phyloP scores from a whole-genome alignment of 2,113 vertebrate species.

The Salvator merianae region DNA sequence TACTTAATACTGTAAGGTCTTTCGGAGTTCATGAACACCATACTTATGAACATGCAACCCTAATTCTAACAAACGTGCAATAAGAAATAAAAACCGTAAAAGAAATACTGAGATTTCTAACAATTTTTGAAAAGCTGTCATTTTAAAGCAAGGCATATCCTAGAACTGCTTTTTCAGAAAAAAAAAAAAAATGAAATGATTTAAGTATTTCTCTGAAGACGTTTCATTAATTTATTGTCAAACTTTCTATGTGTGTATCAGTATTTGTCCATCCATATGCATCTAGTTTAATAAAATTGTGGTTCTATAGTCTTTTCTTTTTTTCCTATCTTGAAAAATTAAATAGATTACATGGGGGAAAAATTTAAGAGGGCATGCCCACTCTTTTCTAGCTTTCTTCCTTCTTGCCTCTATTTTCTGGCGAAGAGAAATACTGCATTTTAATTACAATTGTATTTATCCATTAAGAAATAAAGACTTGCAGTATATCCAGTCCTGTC shows the following conservation, averaged over 20 bases:
- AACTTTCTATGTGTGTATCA: not conserved
- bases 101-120: not conserved
- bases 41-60: not conserved
- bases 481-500: rapidly evolving
- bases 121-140: not conserved
- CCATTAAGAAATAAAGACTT: not conserved
- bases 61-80: not conserved
- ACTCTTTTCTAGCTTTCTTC: not conserved
- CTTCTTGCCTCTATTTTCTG: not conserved
- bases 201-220: not conserved
- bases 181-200: constrained; percentile 7
- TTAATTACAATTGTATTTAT: constrained; percentile 14
- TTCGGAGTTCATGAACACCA: not conserved
- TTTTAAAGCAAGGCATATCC: not conserved
- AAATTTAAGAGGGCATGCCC: not conserved
- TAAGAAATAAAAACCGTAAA: not conserved
- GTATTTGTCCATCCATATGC: not conserved
- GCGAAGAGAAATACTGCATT: not conserved
- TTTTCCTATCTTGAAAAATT: not conserved
- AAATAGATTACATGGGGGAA: not conserved
- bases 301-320: not conserved
- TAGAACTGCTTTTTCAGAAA: not conserved
- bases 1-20: not conserved
- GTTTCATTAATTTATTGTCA: not conserved
- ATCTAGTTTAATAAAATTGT: not conserved